These are phyloP conservation scores for Eulemur rufifrons DNA, from an alignment of 2,113 vertebrate species.

Conservation along the genomic window DNA sequence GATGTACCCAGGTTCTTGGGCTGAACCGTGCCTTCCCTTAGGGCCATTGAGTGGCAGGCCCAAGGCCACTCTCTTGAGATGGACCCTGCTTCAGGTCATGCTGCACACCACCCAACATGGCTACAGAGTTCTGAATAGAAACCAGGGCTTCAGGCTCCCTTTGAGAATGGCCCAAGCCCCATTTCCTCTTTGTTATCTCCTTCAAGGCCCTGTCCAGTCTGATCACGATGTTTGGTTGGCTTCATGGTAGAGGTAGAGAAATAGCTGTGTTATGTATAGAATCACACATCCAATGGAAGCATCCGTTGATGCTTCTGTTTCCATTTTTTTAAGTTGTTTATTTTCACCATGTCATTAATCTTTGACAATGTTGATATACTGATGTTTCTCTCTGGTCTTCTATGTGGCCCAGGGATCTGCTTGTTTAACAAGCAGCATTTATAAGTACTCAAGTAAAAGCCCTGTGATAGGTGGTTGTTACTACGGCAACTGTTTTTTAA, in stretches of 20 bases:
- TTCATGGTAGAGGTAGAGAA: not conserved
- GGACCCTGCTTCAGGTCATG: not conserved
- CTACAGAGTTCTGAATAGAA: not conserved
- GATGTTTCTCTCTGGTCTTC: constrained; percentile 12
- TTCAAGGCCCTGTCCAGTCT: not conserved
- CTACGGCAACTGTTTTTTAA: constrained; percentile 60
- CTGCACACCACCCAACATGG: not conserved
- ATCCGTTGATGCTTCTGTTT: not conserved
- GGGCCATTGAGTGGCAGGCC: not conserved
- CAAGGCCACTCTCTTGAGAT: not conserved
- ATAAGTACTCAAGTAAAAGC: constrained; percentile 35
- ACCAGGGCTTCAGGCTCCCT: not conserved
- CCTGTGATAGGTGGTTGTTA: constrained; percentile 26
- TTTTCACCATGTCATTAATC: not conserved
- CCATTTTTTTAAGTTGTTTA: not conserved
- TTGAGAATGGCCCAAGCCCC: not conserved
- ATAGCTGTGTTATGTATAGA: not conserved
- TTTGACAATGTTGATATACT: not conserved
- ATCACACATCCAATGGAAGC: not conserved
- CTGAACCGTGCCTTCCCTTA: not conserved
- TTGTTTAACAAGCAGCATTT: constrained; percentile 52
- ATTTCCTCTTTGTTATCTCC: not conserved
- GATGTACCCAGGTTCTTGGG: not conserved
- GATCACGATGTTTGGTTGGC: not conserved
- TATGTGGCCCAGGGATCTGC: not conserved